phyloP scores from a whole-genome alignment of 2,113 vertebrate species.

The Anguilla rostrata region DNA sequence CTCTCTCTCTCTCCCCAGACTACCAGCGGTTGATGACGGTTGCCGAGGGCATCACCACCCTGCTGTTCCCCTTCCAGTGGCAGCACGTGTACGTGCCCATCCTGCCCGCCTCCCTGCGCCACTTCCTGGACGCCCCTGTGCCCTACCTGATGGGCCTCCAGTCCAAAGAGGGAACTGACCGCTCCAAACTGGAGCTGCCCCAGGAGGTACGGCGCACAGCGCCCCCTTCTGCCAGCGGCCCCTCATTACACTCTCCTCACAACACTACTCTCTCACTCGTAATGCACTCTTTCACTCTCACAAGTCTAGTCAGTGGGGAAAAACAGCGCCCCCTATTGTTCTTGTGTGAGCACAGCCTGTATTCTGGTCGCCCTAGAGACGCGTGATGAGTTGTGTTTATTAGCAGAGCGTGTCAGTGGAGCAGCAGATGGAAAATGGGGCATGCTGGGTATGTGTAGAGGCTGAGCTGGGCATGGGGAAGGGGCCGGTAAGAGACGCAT shows the following conservation, averaged over 20 bases:
- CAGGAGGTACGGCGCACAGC: constrained; percentile 80
- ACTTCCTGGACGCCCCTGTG: constrained; percentile 95
- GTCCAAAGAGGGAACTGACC: constrained; percentile 87
- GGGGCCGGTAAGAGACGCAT: neutral
- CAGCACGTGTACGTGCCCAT: constrained; percentile 92
- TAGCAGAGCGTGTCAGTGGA: too few relatives aligned
- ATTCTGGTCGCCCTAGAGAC: too few relatives aligned
- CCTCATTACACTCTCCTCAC: too few relatives aligned
- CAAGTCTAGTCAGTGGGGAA: too few relatives aligned
- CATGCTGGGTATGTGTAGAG: too few relatives aligned
- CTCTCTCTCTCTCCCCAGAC: constrained; percentile 65
- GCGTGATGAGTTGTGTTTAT: too few relatives aligned
- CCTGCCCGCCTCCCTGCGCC: constrained; percentile 87
- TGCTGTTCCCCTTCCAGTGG: constrained; percentile 98
- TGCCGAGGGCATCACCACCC: constrained; percentile 85
- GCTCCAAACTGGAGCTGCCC: constrained; percentile 90
- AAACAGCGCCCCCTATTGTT: too few relatives aligned
- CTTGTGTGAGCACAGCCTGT: too few relatives aligned
- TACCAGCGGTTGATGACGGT: constrained; percentile 95
- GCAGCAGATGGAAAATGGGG: too few relatives aligned
- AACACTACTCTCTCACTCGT: neutral
- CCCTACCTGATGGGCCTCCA: constrained; percentile 96
- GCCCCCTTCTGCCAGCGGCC: too few relatives aligned
- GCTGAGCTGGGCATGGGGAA: neutral
- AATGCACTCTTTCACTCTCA: too few relatives aligned